Conservation (phyloP, 2,888 invertebrate genomes). For the Agrenia bidenticulata region DNA sequence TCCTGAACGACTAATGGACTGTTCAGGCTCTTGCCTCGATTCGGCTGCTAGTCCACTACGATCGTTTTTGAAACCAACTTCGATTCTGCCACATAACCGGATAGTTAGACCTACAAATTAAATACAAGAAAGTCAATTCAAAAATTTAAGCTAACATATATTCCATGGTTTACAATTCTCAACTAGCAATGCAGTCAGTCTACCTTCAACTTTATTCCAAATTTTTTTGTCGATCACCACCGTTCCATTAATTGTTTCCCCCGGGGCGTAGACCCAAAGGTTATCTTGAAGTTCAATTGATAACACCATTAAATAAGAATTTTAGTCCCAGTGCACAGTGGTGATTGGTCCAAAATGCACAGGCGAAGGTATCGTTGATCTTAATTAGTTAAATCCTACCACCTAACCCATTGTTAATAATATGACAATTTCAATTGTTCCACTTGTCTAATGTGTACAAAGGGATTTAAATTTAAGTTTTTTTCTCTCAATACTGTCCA, state of each 20-base stretch:
- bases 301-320: constrained; percentile 30
- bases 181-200: too few species aligned
- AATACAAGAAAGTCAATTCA: neutral
- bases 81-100: constrained; percentile 36
- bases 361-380: neutral
- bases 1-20: too few species aligned
- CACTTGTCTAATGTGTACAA: too few species aligned
- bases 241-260: constrained; percentile 36
- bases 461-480: too few species aligned
- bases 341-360: too few species aligned
- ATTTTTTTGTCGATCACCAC: constrained; percentile 41
- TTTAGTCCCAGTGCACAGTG: too few species aligned
- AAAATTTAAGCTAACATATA: constrained; percentile 2
- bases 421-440: too few species aligned
- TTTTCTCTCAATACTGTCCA: too few species aligned
- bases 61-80: constrained; percentile 20
- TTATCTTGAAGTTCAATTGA: constrained; percentile 39
- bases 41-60: neutral
- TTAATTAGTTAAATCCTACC: neutral
- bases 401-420: too few species aligned
- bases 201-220: constrained; percentile 46
- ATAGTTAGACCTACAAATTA: constrained; percentile 30
- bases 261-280: constrained; percentile 32
- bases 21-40: neutral
- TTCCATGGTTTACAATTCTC: neutral